A percentile compares a stretch with the other conserved stretches of the same genome.
phyloP scores from a whole-genome alignment of 2,797 vertebrate genomes.

The Cottoperca gobio region DNA sequence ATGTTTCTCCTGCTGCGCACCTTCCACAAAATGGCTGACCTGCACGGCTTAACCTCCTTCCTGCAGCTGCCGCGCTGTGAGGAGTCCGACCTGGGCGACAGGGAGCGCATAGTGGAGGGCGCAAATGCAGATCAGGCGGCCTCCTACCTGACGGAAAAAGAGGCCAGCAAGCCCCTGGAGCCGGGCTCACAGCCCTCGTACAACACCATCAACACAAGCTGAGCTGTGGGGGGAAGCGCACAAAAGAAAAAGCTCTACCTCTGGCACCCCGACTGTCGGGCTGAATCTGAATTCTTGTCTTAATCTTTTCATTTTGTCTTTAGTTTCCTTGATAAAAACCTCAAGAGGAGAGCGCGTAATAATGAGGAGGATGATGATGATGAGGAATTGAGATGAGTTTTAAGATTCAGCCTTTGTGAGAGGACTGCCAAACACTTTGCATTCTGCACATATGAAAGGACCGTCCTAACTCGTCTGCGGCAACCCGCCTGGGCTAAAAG shows the following conservation, averaged over 20 bases:
- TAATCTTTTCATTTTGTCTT: background rate
- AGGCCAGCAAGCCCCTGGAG: slow-evolving; percentile 67
- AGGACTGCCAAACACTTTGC: background rate
- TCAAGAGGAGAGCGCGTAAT: background rate
- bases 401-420: slow-evolving; percentile 31
- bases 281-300: slow-evolving; percentile 46
- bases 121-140: background rate
- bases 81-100: slow-evolving; percentile 72
- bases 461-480: background rate
- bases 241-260: slow-evolving; percentile 19
- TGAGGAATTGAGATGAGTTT: slow-evolving; percentile 24
- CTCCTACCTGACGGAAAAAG: slow-evolving; percentile 4
- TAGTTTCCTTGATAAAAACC: background rate
- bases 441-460: background rate
- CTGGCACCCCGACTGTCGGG: background rate
- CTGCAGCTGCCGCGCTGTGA: slow-evolving; percentile 84
- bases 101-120: slow-evolving; percentile 73
- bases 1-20: slow-evolving; percentile 91
- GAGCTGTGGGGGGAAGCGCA: slow-evolving; percentile 32
- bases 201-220: slow-evolving; percentile 81
- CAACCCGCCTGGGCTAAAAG: background rate
- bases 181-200: slow-evolving; percentile 76
- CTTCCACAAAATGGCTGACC: slow-evolving; percentile 87
- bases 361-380: background rate
- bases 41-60: slow-evolving; percentile 85